Evolutionary conservation across 2,888 invertebrate species (phyloP), one percentile per base, ranked within the genome.

Genomic region (Trichopoda pennipes): DNA sequence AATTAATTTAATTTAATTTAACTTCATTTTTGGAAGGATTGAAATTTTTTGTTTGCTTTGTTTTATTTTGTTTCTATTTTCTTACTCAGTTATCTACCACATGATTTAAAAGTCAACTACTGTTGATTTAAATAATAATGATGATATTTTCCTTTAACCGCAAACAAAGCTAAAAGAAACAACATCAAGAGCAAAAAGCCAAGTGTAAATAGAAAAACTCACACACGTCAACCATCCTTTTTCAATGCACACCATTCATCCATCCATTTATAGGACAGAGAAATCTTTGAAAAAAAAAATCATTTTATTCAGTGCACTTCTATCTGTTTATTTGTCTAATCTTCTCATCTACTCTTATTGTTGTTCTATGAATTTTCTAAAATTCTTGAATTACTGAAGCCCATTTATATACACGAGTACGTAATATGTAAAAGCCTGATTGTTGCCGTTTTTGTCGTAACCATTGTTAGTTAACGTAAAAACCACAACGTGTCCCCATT

Each of bases 401-500:
- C 53, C 53, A 68, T 35, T 28, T 16, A 17, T 23, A 21, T 53
- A n/a, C n/a, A n/a, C n/a, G n/a, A n/a, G 23, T 49, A 32, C 23
- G 12, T 32, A 42, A 47, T 56, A 58, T 42, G 51, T 21, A 42
- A 23, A n/a, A 14, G 19, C 44, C 1, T 10, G 69, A n/a, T 69
- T 51, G 38, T 21, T 55, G 35, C 47, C 42, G 19, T 23, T 38
- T 32, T 73, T 32, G 53, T 49, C 42, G 51, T 53, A 38, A 66
- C 63, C 53, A 68, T 77, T 78, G 73, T 77, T 77, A 73, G 81
- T 81, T 74, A 78, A 74, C 77, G 77, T 53, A 70, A 58, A 77
- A 78, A 78, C 77, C 77, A 74, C 81, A 81, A 74, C 55, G 64
- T 78, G 81, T 74, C 77, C 81, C 81, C 81, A 77, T 78, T 81